Conservation (phyloP, 2,113 vertebrate species). For the Burhinus bistriatus region DNA sequence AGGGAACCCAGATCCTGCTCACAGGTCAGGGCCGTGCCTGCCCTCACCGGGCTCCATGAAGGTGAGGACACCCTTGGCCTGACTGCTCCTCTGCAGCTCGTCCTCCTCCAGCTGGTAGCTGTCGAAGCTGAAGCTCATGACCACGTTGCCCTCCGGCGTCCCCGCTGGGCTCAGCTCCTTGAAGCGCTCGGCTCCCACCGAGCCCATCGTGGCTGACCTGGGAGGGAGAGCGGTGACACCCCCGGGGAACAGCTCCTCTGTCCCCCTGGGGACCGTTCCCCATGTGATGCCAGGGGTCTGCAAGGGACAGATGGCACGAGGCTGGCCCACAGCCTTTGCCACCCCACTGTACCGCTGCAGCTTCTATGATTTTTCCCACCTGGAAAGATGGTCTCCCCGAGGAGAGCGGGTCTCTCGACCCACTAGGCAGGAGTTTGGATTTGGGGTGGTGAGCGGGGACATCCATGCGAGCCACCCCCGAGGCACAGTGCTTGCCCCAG, state of each 20-base stretch:
- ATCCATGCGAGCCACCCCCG: rapidly evolving
- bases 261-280: background rate
- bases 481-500: background rate
- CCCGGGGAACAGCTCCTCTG: rapidly evolving
- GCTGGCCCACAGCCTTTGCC: background rate
- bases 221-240: background rate
- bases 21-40: rapidly evolving
- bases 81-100: conserved; percentile 74
- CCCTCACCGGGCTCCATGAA: conserved; percentile 86
- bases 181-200: conserved; percentile 79
- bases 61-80: conserved; percentile 81
- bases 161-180: conserved; percentile 75
- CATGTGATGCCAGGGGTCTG: background rate
- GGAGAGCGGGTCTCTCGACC: background rate
- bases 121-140: conserved; percentile 94
- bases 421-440: background rate
- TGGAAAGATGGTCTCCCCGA: background rate
- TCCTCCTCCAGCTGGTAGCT: conserved; percentile 91
- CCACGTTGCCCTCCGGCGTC: conserved; percentile 81
- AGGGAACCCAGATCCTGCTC: rapidly evolving
- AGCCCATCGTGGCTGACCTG: conserved; percentile 73
- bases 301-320: rapidly evolving
- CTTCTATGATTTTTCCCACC: background rate
- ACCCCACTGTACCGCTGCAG: rapidly evolving
- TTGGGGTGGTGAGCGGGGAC: background rate